Percentiles rank a stretch among this genome's conserved stretches.
Evolutionary conservation across 2,113 vertebrate species (phyloP).

Genomic region (Misgurnus anguillicaudatus): DNA sequence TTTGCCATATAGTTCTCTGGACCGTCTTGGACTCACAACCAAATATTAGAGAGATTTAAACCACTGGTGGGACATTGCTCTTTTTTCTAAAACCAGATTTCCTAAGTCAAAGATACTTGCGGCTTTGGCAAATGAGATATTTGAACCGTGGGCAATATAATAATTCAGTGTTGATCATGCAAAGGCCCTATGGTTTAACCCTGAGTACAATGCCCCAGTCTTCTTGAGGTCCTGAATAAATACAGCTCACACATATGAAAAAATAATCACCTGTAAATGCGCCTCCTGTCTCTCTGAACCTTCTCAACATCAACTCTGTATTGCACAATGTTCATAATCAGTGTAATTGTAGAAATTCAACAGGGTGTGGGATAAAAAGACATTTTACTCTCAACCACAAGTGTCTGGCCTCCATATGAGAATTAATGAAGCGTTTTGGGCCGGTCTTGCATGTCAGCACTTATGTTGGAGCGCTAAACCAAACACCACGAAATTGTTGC

Average conservation of each 20-base stretch:
- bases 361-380: constrained; percentile 40
- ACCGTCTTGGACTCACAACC: too few species aligned
- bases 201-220: constrained; percentile 42
- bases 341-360: constrained; percentile 49
- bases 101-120: constrained; percentile 45
- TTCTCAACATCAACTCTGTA: constrained; percentile 32
- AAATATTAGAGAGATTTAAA: neutral
- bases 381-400: constrained; percentile 41
- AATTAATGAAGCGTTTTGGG: constrained; percentile 57
- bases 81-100: constrained; percentile 27
- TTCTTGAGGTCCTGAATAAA: constrained; percentile 52
- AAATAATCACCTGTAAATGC: constrained; percentile 53
- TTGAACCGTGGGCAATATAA: constrained; percentile 34
- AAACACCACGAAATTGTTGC: constrained; percentile 49
- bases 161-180: constrained; percentile 42
- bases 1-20: too few species aligned
- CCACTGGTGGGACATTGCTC: neutral
- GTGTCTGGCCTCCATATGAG: constrained; percentile 60
- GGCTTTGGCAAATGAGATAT: constrained; percentile 36
- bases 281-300: constrained; percentile 38
- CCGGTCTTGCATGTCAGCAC: constrained; percentile 45
- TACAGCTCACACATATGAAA: constrained; percentile 46
- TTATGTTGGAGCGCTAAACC: constrained; percentile 52
- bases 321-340: constrained; percentile 48
- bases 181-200: constrained; percentile 41